Conservation (phyloP, 2,888 invertebrate species). For the Poecilus cupreus region DNA sequence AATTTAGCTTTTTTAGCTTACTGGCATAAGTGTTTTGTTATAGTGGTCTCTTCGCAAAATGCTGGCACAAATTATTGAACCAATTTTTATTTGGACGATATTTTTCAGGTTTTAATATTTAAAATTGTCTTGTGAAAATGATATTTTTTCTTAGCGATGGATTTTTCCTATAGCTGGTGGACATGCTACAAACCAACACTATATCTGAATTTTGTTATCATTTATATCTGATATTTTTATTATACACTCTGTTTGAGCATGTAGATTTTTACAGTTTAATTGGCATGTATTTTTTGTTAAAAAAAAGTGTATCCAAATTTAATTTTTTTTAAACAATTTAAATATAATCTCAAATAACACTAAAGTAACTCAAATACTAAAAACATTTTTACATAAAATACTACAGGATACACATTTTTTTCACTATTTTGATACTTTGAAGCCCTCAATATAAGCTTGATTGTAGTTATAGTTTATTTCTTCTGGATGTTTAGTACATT, state of each 20-base stretch:
- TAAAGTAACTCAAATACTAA: constrained; percentile 6
- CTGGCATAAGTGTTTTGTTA: constrained; percentile 54
- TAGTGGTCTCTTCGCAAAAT: constrained; percentile 27
- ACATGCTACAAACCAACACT: constrained; percentile 57
- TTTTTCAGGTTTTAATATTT: constrained; percentile 54
- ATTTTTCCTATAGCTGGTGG: constrained; percentile 56
- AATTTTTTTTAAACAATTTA: constrained; percentile 15
- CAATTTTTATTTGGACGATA: constrained; percentile 43
- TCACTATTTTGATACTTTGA: constrained; percentile 23
- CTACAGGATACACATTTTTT: constrained; percentile 50
- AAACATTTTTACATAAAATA: constrained; percentile 37
- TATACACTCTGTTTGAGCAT: constrained; percentile 50
- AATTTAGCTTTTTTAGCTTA: constrained; percentile 50
- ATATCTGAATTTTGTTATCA: constrained; percentile 49
- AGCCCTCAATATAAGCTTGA: constrained; percentile 29
- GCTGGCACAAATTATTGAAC: constrained; percentile 25
- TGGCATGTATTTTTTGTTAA: constrained; percentile 52
- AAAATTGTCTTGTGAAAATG: constrained; percentile 45
- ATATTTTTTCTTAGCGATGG: constrained; percentile 57
- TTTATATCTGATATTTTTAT: constrained; percentile 44
- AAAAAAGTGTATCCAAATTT: constrained; percentile 49
- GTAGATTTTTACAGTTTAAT: constrained; percentile 39
- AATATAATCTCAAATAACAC: constrained; percentile 29
- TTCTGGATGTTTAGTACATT: constrained; percentile 46
- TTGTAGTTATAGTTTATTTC: constrained; percentile 50